Evolutionary conservation across 1,140 invertebrate genomes (phyloP), one percentile per base, ranked within the genome.

Genomic region (Propsilocerus akamusi): DNA sequence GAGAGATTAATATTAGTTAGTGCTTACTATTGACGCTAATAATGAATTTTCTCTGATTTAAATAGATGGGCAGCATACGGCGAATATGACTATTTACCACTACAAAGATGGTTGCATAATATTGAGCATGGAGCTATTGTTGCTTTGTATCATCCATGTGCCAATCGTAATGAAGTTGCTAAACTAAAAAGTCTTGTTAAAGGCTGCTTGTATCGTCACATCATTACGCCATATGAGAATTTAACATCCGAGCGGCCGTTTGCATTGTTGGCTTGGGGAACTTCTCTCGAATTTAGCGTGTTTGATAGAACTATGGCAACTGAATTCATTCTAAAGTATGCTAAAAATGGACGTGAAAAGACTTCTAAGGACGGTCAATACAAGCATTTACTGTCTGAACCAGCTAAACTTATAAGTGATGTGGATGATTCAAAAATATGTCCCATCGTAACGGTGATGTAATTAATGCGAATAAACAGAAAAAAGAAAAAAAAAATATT

Each of bases 121-220:
- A 66, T 92, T 26, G 87, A 91, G 74, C 87, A 92, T 64, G 88
- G 89, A 49, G 80, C 78, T 4, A 70, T 92, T 30, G 82, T 87
- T 1, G 80, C 90, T 74, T 63, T 93, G 7, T 91, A 90, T 60
- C 86, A 94, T 72, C 89, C 89, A 2, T 94, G 89, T 68, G 80
- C 84, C 7, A 74, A 85, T 66, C 68, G 67, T 1, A 52, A 68
- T 5, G 72, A 85, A 68, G 74, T 91, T 0, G 59, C 76, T 26
- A 54, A 66, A 46, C 65, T 92, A 50, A 76, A 72, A 59, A 61
- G 67, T 37, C 51, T 89, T 2, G 75, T 92, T 0, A 73, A 59
- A 23, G 65, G 66, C 2, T 94, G 89, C 64, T 59, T 91, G 0
- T 76, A 81, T 53, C 73, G 84, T 49, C 83, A 93, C 61, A 65